Conservation (phyloP, 2,888 invertebrate species). For the Gibbula magus region DNA sequence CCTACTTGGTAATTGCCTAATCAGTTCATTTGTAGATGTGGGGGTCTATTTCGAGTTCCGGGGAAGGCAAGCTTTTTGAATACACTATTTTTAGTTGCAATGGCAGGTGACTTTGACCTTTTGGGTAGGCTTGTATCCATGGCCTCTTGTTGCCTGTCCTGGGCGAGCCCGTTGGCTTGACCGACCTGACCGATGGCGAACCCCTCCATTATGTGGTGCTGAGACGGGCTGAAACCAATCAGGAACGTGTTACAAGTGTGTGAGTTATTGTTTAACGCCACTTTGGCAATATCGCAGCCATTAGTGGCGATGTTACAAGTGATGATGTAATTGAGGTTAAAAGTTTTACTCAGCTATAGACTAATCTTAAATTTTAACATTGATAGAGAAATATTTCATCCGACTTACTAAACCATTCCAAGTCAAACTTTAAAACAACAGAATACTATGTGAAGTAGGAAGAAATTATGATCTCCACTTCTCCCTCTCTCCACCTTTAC, state of each 20-base stretch:
- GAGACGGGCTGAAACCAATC: conserved; percentile 43
- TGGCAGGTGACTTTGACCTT: conserved; percentile 61
- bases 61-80: conserved; percentile 63
- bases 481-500: too few relatives aligned
- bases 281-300: too few relatives aligned
- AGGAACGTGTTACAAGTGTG: background rate
- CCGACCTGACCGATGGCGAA: conserved; percentile 45
- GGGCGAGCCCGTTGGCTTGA: conserved; percentile 29
- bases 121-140: conserved; percentile 68
- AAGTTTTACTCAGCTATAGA: too few relatives aligned
- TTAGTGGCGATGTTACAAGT: too few relatives aligned
- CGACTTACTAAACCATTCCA: too few relatives aligned
- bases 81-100: conserved; percentile 55
- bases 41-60: conserved; percentile 61
- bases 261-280: too few relatives aligned
- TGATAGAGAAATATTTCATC: too few relatives aligned
- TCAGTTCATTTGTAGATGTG: conserved; percentile 58
- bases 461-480: too few relatives aligned
- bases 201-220: conserved; percentile 53
- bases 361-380: too few relatives aligned
- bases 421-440: too few relatives aligned
- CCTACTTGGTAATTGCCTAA: background rate
- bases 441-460: too few relatives aligned
- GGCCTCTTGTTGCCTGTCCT: conserved; percentile 56
- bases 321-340: too few relatives aligned